Conservation (phyloP, 2,888 invertebrate species). For the Acrocyrtus sp. region DNA sequence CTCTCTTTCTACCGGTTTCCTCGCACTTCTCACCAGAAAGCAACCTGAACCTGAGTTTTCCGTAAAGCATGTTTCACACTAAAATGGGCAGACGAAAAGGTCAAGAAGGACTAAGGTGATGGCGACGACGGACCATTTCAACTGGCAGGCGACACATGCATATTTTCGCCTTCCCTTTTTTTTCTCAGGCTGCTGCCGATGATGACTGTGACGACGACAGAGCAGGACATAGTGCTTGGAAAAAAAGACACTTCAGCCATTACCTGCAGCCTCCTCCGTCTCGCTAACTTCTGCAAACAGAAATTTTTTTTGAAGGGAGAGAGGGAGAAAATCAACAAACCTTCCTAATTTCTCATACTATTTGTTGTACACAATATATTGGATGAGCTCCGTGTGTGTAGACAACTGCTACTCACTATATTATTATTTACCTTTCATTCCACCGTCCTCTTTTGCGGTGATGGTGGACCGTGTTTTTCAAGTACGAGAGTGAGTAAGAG, state of each 20-base stretch:
- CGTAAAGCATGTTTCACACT: slow-evolving; percentile 43
- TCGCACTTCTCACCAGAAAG: too few species aligned
- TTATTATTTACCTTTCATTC: slow-evolving; percentile 24
- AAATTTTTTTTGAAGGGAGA: too few species aligned
- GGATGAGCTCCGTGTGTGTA: background rate
- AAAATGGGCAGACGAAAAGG: slow-evolving; percentile 51
- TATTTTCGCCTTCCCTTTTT: slow-evolving; percentile 11
- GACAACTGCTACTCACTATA: slow-evolving; percentile 8
- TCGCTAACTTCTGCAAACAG: too few species aligned
- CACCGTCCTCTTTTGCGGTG: slow-evolving; percentile 12
- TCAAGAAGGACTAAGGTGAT: slow-evolving; percentile 38
- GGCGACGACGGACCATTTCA: slow-evolving; percentile 48
- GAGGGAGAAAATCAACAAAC: too few species aligned
- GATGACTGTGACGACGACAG: slow-evolving; percentile 36
- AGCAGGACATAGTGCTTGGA: slow-evolving; percentile 11
- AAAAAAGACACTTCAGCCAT: too few species aligned
- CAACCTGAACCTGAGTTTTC: too few species aligned
- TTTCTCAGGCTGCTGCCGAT: slow-evolving; percentile 15
- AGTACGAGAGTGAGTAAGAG: slow-evolving; percentile 15
- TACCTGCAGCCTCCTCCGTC: too few species aligned
- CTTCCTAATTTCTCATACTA: background rate
- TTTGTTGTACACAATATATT: too few species aligned
- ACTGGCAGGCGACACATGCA: slow-evolving; percentile 43
- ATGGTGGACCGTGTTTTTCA: slow-evolving; percentile 28
- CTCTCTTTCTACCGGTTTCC: too few species aligned